Base-by-base conservation (phyloP, 2,797 vertebrate genomes). In the Pangasius mekongensis region DNA sequence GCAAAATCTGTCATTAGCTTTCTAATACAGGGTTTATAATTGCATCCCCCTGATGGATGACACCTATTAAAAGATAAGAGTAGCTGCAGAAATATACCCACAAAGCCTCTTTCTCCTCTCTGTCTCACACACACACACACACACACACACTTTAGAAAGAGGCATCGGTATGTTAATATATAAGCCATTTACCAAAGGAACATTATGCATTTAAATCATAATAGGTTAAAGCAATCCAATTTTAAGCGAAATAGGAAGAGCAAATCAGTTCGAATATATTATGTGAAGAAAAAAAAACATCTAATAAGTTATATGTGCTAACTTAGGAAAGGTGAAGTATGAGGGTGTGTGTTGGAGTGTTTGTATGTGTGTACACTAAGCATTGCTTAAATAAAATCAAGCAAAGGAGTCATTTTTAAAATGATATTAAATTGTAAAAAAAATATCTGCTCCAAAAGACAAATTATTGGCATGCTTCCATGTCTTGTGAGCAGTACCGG, bases 171-270 rank as follows among this genome's bases (percentile, higher is more conserved):
- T 91, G 92, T 88, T 92, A 92, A 92, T 93, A 86, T 89, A 92
- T 91, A 89, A 93, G 87, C 91, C 86, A 89, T 91, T 93, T 91
- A 89, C 90, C 91, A 91, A 90, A 90, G 91, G 67, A 93, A 90
- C 91, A 90, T 90, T 84, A 89, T 90, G 90, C 77, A 92, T 95
- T 92, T 92, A 43, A 94, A 95, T 92, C 92, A 94, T 92, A 95
- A 93, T 88, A 91, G 86, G 81, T 92, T 93, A 90, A 92, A 93
- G 87, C 89, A 91, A 92, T 91, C 92, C 93, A 92, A 91, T 93
- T 92, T 94, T 52, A 52, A 67, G 43, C 62, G 33, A 52, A 33
- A 83, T 20, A 49, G 36, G 56, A 62, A 27, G 6, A 64, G 58
- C 24, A 82, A 47, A 64, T 83, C 36, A 67, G 82, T 52, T 66